Evolutionary conservation across 64 coral and sea anemone genomes (phyloP), one percentile per base, ranked within the genome.

Genomic region (Montipora foliosa): DNA sequence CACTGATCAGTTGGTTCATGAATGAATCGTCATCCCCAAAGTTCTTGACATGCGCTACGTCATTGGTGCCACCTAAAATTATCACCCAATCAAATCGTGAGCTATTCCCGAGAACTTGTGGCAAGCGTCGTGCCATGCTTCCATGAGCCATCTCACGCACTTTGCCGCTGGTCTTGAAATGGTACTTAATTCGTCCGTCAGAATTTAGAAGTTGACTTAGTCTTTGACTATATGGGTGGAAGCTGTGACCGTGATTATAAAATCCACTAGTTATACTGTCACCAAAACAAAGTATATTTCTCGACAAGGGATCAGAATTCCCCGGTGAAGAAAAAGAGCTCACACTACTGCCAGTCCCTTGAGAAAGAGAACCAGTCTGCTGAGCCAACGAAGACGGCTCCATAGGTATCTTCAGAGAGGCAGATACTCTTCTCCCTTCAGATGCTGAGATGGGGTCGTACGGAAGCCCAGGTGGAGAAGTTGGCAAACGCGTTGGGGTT

Each of bases 41-140:
- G 77, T 99, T 99, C 87, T 99, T 99, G 4, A 99, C 98, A 90
- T 99, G 98, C 37, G 98, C 98, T 25, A 99, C 98, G 49, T 99
- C 98, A 88, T 99, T 99, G 22, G 98, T 99, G 58, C 98, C 98
- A 67, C 94, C 98, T 2, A 99, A 37, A 69, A 99, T 99, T 3
- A 99, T 94, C 20, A 96, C 92, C 98, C 98, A 99, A 87, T 99
- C 98, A 90, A 96, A 96, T 77, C 82, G 93, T 25, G 98, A 92
- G 87, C 84, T 96, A 84, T 96, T 94, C 48, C 92, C 92, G 5
- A 99, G 74, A 52, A 99, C 92, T 92, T 96, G 81, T 11, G 98
- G 98, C 59, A 99, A 84, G 13, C 98, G 79, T 60, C 89, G 93
- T 15, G 81, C 94, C 98, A 99, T 99, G 49, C 94, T 96, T 3